Conservation (phyloP, 2,113 vertebrate genomes). For the Paraplagusia blochii region DNA sequence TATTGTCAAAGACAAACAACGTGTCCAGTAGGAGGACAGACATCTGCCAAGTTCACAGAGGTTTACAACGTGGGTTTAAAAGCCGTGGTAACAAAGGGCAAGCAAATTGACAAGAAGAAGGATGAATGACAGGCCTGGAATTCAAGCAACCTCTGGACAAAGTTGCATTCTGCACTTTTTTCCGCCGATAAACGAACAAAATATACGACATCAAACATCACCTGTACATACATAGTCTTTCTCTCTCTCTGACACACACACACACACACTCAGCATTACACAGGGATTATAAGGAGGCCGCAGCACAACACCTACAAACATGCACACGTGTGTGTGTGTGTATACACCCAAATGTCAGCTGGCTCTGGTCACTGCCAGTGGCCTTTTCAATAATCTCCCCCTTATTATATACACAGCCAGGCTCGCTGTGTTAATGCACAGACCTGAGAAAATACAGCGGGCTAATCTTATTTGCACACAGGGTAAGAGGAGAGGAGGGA, state of each 20-base stretch:
- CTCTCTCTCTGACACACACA: slow-evolving; percentile 21
- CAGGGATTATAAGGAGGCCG: slow-evolving; percentile 60
- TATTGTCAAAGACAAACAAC: slow-evolving; percentile 60
- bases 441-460: slow-evolving; percentile 74
- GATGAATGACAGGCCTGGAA: background rate
- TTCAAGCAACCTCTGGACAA: background rate
- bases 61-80: slow-evolving; percentile 48
- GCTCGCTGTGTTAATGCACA: slow-evolving; percentile 69
- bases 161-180: background rate
- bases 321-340: slow-evolving; percentile 40
- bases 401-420: slow-evolving; percentile 76
- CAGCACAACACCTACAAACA: slow-evolving; percentile 24
- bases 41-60: slow-evolving; percentile 64
- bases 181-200: slow-evolving; percentile 4
- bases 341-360: slow-evolving; percentile 59
- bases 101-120: slow-evolving; percentile 26
- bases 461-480: slow-evolving; percentile 76
- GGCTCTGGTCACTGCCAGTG: slow-evolving; percentile 60
- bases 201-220: slow-evolving; percentile 54
- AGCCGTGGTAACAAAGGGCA: slow-evolving; percentile 47
- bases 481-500: slow-evolving; percentile 52
- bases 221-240: slow-evolving; percentile 44
- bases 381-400: slow-evolving; percentile 65
- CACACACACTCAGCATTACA: slow-evolving; percentile 30
- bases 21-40: slow-evolving; percentile 47